Percentiles rank a stretch among this genome's conserved stretches.
These are phyloP conservation scores for Brachycybe producta DNA, from an alignment of 2,888 invertebrate species.

Conservation along the genomic window DNA sequence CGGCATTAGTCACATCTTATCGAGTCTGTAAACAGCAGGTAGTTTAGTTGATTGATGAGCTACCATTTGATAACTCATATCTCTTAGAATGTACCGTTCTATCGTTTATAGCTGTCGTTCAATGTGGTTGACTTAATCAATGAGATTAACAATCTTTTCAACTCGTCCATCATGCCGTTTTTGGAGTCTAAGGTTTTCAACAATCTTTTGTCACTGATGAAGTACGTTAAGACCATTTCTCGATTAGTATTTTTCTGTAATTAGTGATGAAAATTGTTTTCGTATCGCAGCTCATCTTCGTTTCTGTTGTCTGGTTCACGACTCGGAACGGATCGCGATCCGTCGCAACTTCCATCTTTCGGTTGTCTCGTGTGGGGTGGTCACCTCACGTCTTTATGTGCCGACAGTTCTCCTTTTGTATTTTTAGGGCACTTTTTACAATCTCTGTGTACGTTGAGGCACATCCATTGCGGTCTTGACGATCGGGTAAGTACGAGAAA, in stretches of 20 bases:
- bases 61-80: neutral
- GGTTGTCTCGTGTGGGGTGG: slow-evolving; percentile 24
- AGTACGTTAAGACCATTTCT: no score
- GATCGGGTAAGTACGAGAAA: neutral
- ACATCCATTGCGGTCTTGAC: neutral
- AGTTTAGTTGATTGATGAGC: neutral
- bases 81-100: neutral
- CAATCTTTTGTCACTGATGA: neutral
- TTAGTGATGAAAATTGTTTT: slow-evolving; percentile 10
- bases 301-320: slow-evolving; percentile 7
- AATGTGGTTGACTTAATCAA: neutral
- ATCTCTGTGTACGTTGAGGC: neutral
- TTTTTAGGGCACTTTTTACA: slow-evolving; percentile 23
- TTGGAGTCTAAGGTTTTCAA: slow-evolving; percentile 3
- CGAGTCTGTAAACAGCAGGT: slow-evolving; percentile 10
- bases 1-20: slow-evolving; percentile 22
- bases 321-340: slow-evolving; percentile 22
- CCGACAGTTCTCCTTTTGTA: slow-evolving; percentile 23
- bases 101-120: slow-evolving; percentile 1
- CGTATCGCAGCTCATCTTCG: slow-evolving; percentile 16
- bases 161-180: slow-evolving; percentile 3
- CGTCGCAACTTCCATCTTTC: slow-evolving; percentile 25
- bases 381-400: slow-evolving; percentile 23
- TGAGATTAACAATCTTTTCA: neutral
- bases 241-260: no score